Evolutionary conservation across 2,797 vertebrate genomes (phyloP).

Genomic region (Darevskia mixta): DNA sequence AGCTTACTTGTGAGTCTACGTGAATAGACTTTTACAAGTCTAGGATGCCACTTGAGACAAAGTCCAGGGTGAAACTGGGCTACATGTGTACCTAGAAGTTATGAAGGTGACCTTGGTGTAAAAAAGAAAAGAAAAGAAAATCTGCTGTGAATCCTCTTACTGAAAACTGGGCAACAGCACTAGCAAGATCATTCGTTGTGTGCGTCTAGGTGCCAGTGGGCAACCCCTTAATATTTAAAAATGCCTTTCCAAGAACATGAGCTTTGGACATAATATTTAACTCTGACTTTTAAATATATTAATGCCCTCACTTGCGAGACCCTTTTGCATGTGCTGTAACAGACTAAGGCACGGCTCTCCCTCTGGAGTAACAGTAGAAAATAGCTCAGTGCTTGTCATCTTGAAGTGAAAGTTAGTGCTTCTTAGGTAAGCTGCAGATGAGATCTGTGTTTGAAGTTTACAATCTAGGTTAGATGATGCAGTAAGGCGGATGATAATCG

Average conservation of each 20-base stretch:
- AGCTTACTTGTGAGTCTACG: not conserved
- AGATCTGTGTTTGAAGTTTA: slow-evolving; percentile 53
- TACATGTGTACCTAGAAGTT: not conserved
- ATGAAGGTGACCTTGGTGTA: not conserved
- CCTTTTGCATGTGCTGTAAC: not conserved
- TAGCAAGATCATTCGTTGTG: not conserved
- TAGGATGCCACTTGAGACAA: not conserved
- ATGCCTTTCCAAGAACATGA: not conserved
- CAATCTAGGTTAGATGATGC: slow-evolving; percentile 65
- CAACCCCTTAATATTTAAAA: not conserved
- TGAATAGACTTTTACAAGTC: not conserved
- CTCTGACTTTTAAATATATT: not conserved
- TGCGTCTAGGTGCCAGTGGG: not conserved
- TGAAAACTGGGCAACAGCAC: not conserved
- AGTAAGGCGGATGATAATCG: slow-evolving; percentile 45
- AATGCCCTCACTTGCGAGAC: not conserved
- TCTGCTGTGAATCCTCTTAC: not conserved
- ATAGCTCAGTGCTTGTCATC: slow-evolving; percentile 15
- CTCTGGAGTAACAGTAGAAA: not conserved
- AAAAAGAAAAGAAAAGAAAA: not conserved
- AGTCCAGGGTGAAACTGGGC: not conserved
- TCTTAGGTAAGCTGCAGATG: not conserved
- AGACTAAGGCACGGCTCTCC: not conserved
- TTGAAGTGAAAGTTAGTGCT: not conserved
- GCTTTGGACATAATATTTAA: not conserved